Conservation (phyloP, 2,113 vertebrate species). For the Ptilonorhynchus violaceus region DNA sequence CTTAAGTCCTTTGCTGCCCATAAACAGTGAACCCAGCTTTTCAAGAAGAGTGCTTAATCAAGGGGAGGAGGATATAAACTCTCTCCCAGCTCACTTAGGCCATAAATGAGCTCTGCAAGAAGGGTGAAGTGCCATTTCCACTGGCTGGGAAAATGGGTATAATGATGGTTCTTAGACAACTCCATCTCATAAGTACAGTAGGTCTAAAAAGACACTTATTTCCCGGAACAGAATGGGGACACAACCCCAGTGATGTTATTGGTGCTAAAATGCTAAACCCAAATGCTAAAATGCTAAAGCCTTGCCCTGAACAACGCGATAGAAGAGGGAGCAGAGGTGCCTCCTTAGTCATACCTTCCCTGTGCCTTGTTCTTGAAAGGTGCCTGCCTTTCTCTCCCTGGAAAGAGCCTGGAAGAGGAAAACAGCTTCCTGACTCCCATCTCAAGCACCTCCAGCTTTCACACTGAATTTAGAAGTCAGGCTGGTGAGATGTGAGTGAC, state of each 20-base stretch:
- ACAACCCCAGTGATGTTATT: not conserved
- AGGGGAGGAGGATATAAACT: not conserved
- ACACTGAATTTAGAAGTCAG: not conserved
- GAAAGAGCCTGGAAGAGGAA: not conserved
- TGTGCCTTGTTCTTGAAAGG: not conserved
- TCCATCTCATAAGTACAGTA: not conserved
- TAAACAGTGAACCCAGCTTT: not conserved
- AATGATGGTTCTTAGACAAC: not conserved
- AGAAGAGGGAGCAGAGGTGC: accelerated
- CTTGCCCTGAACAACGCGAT: accelerated
- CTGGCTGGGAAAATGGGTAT: not conserved
- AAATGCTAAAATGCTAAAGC: not conserved
- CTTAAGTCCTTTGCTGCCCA: not conserved
- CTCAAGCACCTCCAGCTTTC: not conserved
- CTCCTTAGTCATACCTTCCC: not conserved
- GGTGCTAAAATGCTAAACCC: not conserved
- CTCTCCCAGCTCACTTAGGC: not conserved
- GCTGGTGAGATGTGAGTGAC: not conserved
- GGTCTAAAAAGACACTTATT: not conserved
- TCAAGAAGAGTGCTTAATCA: not conserved
- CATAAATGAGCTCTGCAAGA: not conserved
- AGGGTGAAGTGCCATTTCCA: not conserved
- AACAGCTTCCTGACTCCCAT: not conserved
- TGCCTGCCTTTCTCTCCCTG: not conserved
- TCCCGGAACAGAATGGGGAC: not conserved